Base-by-base conservation (phyloP, 2,113 vertebrate species). In the Casuarius casuarius region DNA sequence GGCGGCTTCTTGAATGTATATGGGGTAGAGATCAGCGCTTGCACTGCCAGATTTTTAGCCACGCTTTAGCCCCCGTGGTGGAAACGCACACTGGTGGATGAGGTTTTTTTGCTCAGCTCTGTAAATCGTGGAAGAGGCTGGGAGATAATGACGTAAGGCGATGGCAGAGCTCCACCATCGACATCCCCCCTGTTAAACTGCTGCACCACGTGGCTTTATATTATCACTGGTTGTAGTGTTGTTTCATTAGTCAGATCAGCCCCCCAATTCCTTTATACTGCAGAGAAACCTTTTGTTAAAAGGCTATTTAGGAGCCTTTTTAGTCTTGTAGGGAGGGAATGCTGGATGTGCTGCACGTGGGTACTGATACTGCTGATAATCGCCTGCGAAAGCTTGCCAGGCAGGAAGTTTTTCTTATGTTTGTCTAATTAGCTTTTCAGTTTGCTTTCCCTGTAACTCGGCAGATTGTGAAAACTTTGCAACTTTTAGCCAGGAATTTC, bases 361-460 rank as follows among this genome's bases (percentile, higher is more conserved):
- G 14, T 26, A 9, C 23, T 8, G 25, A 22, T 70, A 31, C n/a
- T 90, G 19, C 54, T 74, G 54, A 49, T 83, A 72, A 63, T 77
- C 3, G 3, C 66, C 84, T 84, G 42, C 84, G 44, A 26, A 65
- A 97, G 75, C 90, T 92, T 33, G 75, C 65, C 83, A 22, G 79
- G 76, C 89, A 76, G 76, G 95, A 97, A 96, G 79, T 77, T 96
- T 93, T n/a, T 26, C 66, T 74, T 81, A 25, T 73, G 11, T 91
- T 90, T 89, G 75, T 80, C 68, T 85, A 70, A 67, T 91, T 23
- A 83, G 65, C 75, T 77, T 85, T 94, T 79, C 80, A 71, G 76
- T 95, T 95, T 95, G 91, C 95, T 87, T 90, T 56, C 65, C 33
- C 35, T 58, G 44, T 86, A 38, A 33, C 62, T 87, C n/a, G 77